A percentile compares a stretch with the other conserved stretches of the same genome.
Evolutionary conservation across 2,113 vertebrate genomes (phyloP).

Genomic region (Pogona vitticeps): DNA sequence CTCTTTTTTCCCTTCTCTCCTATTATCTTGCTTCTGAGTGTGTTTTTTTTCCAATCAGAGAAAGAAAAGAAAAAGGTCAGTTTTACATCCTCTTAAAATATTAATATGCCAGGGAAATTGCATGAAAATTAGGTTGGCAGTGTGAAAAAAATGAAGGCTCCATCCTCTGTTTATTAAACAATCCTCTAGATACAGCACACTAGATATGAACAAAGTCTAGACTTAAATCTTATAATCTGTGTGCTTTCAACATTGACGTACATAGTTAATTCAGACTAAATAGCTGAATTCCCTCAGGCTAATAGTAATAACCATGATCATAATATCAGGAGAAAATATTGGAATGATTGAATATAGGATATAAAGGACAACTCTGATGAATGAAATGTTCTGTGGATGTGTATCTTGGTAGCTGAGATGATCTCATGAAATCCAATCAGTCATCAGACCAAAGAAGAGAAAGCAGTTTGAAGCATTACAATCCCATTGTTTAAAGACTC

Average conservation of each 20-base stretch:
- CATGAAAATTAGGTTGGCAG: constrained; percentile 14
- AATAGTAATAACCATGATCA: constrained; percentile 49
- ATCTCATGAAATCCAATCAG: constrained; percentile 64
- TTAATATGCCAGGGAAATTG: background rate
- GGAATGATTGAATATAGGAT: constrained; percentile 76
- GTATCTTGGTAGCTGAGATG: constrained; percentile 26
- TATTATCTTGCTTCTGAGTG: background rate
- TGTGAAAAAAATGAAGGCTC: background rate
- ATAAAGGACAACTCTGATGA: constrained; percentile 48
- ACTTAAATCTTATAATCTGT: constrained; percentile 49
- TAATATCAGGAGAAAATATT: constrained; percentile 73
- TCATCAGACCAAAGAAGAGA: constrained; percentile 59
- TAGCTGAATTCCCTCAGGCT: constrained; percentile 70
- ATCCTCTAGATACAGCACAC: background rate
- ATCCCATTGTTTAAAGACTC: constrained; percentile 31
- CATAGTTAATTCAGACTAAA: constrained; percentile 78
- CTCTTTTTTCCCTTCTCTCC: rapidly evolving
- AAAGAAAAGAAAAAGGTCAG: background rate
- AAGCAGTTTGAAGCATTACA: constrained; percentile 52
- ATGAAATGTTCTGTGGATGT: constrained; percentile 54
- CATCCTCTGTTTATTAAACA: constrained; percentile 1
- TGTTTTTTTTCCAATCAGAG: background rate
- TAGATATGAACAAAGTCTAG: constrained; percentile 25
- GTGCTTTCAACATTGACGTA: constrained; percentile 53
- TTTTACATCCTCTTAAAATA: background rate